Percentiles rank a stretch among this genome's conserved stretches.
Evolutionary conservation across 2,113 vertebrate species (phyloP).

Genomic region (Carollia perspicillata): DNA sequence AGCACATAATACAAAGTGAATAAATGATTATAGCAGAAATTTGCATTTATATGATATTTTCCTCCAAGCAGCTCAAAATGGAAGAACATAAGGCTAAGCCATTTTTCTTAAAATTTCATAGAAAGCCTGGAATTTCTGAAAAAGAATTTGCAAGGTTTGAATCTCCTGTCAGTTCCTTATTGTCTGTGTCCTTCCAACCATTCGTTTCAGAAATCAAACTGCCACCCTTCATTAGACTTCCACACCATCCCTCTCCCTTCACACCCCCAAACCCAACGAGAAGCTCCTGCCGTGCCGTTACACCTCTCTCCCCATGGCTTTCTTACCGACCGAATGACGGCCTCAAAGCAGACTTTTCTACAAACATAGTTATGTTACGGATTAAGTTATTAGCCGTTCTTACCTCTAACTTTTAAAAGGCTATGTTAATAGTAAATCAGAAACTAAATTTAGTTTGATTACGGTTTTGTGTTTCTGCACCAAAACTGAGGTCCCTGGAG

Average conservation of each 20-base stretch:
- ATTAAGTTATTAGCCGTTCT: not conserved
- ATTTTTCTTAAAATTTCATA: conserved; percentile 45
- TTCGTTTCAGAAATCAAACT: conserved; percentile 13
- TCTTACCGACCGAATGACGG: not conserved
- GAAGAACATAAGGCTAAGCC: conserved; percentile 17
- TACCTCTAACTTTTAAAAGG: conserved; percentile 45
- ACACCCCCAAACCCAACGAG: not conserved
- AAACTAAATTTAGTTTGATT: conserved; percentile 35
- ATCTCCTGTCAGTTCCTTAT: not conserved
- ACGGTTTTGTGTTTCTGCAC: conserved; percentile 31
- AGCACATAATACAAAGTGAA: conserved; percentile 38
- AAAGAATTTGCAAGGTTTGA: not conserved
- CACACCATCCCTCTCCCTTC: not conserved
- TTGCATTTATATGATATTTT: conserved; percentile 65
- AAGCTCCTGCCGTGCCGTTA: too few species aligned
- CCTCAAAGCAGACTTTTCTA: not conserved
- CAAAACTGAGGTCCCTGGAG: conserved; percentile 3
- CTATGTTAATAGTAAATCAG: conserved; percentile 25
- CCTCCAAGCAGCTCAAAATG: conserved; percentile 35
- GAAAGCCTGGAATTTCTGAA: conserved; percentile 38
- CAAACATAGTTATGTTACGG: not conserved
- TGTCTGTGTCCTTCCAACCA: not conserved
- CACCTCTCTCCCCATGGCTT: not conserved
- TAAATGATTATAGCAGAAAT: conserved; percentile 50
- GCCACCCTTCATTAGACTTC: not conserved